These are phyloP conservation scores for Rousettus leschenaultii DNA, from an alignment of 2,113 vertebrate genomes.

Conservation along the genomic window DNA sequence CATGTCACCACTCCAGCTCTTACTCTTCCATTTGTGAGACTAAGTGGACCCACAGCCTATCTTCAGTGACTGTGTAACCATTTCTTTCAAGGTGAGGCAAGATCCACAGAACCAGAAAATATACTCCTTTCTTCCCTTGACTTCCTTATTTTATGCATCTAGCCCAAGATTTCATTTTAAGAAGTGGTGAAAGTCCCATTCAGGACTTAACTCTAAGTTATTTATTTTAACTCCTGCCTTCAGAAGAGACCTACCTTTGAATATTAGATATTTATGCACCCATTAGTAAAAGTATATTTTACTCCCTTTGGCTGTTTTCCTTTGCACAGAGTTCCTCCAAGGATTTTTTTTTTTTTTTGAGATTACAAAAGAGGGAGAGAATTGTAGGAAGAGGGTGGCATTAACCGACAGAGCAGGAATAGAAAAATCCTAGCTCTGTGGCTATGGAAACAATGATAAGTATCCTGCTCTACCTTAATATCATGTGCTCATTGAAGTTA, in stretches of 20 bases:
- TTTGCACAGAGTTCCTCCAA: background rate
- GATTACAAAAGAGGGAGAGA: background rate
- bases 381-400: background rate
- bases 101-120: background rate
- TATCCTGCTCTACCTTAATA: background rate
- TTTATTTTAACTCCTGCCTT: background rate
- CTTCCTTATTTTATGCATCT: background rate
- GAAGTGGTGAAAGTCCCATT: background rate
- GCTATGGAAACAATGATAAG: background rate
- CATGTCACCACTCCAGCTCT: background rate
- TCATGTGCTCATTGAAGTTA: background rate
- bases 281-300: background rate
- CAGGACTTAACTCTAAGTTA: background rate
- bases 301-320: background rate
- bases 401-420: background rate
- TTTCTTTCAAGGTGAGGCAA: background rate
- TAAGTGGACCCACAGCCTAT: background rate
- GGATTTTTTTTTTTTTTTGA: background rate
- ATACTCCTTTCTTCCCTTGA: background rate
- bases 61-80: background rate
- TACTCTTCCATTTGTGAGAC: background rate
- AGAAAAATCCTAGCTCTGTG: background rate
- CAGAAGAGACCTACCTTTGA: background rate
- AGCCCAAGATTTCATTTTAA: background rate
- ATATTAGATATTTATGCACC: background rate